Conservation (phyloP, 2,113 vertebrate species). For the Tachycineta bicolor region DNA sequence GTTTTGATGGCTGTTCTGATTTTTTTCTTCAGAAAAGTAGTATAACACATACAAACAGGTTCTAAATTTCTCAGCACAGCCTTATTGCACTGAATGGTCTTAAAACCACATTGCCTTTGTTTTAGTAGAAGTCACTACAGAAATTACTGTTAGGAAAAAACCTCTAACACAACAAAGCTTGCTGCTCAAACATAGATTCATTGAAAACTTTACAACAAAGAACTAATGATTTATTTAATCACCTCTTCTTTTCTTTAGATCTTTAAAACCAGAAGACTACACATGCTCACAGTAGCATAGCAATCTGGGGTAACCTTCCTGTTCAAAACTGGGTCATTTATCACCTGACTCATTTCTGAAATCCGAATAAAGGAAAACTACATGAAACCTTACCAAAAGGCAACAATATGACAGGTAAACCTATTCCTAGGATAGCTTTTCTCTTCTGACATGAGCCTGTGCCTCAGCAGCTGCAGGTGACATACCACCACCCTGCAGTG, state of each 20-base stretch:
- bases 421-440: neutral
- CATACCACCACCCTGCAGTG: neutral
- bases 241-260: neutral
- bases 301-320: neutral
- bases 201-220: neutral
- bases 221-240: neutral
- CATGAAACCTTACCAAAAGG: neutral
- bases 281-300: neutral
- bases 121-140: neutral
- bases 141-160: neutral
- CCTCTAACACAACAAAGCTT: neutral
- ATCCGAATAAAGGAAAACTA: neutral
- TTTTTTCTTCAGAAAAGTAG: neutral
- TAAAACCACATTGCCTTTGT: neutral
- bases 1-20: neutral
- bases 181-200: neutral
- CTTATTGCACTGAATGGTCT: neutral
- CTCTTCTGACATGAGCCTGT: neutral
- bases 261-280: neutral
- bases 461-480: neutral
- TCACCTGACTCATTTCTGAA: slow-evolving; percentile 4
- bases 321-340: neutral
- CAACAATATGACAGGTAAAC: neutral
- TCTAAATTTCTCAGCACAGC: neutral
- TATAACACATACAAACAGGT: neutral